A percentile compares a stretch with the other conserved stretches of the same genome.
phyloP scores from a whole-genome alignment of 2,888 invertebrate species.

The Pachymerium ferrugineum region DNA sequence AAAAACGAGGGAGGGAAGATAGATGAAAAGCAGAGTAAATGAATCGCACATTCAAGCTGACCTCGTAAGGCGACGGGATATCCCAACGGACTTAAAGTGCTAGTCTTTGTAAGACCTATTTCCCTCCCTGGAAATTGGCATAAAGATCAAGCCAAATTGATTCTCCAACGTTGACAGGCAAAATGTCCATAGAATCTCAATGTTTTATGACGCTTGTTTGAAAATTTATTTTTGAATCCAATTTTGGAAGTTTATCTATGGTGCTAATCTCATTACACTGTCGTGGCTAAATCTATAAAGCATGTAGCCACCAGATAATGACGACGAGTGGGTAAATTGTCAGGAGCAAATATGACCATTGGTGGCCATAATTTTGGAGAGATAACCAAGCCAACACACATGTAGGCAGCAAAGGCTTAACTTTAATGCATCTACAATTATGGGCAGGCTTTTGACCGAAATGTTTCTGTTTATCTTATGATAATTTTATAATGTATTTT shows the following conservation, averaged over 20 bases:
- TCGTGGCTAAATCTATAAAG: constrained; percentile 8
- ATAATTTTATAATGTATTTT: not conserved
- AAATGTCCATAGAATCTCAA: not conserved
- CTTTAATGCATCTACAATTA: not conserved
- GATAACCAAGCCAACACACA: not conserved
- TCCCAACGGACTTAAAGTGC: too few relatives aligned
- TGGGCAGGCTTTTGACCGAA: not conserved
- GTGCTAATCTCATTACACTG: not conserved
- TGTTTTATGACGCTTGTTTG: not conserved
- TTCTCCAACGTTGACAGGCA: too few relatives aligned
- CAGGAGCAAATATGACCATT: constrained; percentile 3
- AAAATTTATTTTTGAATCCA: not conserved
- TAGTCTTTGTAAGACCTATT: too few relatives aligned
- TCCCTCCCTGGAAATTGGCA: too few relatives aligned
- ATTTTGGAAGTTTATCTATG: not conserved
- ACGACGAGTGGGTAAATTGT: constrained; percentile 13
- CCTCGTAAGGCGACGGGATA: too few relatives aligned
- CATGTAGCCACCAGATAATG: not conserved
- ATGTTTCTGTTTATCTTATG: not conserved
- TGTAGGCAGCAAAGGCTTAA: not conserved
- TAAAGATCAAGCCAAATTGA: too few relatives aligned
- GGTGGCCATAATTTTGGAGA: not conserved
- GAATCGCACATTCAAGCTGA: too few relatives aligned
- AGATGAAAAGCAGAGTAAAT: too few relatives aligned
- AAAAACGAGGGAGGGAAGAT: too few relatives aligned